Conservation (phyloP, 2,113 vertebrate genomes). For the Pygoscelis antarcticus region DNA sequence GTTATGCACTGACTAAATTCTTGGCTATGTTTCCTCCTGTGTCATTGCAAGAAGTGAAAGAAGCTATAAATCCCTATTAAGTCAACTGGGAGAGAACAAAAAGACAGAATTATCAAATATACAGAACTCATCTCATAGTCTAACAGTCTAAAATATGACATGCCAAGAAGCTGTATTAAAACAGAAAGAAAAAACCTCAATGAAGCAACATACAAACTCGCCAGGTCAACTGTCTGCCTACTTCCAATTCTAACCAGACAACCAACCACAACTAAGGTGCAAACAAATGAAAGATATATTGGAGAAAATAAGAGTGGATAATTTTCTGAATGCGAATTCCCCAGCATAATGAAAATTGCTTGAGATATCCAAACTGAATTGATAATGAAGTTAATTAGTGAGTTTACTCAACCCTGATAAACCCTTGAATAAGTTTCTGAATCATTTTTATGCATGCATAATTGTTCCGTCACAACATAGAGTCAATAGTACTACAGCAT, state of each 20-base stretch:
- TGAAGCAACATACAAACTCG: background rate
- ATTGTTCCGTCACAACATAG: background rate
- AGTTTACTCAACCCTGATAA: constrained; percentile 5
- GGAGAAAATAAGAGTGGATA: background rate
- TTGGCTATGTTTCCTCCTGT: background rate
- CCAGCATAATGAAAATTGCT: background rate
- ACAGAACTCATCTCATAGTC: background rate
- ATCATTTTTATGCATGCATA: background rate
- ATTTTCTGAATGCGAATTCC: background rate
- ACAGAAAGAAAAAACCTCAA: background rate
- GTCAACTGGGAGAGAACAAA: background rate
- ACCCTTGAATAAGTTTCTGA: background rate
- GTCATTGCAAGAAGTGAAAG: background rate
- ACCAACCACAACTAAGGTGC: background rate
- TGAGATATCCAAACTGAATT: background rate
- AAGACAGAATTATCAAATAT: background rate
- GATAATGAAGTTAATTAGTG: background rate
- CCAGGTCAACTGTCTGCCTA: background rate
- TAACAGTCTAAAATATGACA: background rate
- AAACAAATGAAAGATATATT: background rate
- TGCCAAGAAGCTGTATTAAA: background rate
- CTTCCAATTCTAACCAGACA: background rate
- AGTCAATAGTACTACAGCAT: background rate
- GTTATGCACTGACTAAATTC: background rate
- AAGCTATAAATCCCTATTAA: background rate